These are phyloP conservation scores for Molanna angustata DNA, from an alignment of 2,888 invertebrate species.

Conservation along the genomic window DNA sequence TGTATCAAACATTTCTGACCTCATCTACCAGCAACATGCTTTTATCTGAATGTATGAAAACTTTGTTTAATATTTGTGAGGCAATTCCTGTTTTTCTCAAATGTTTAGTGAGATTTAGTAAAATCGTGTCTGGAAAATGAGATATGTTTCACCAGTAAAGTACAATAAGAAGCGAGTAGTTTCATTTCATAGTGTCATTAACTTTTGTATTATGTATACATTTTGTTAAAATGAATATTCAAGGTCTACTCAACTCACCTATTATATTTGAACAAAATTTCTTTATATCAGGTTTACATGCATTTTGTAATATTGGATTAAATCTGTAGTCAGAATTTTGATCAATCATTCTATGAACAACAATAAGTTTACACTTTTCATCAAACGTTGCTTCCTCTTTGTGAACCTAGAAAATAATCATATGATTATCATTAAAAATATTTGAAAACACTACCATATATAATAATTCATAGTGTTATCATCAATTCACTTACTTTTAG, in stretches of 20 bases:
- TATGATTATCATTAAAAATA: slow-evolving; percentile 1
- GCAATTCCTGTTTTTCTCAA: too few species aligned
- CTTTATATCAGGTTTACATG: slow-evolving; percentile 79
- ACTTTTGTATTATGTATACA: too few species aligned
- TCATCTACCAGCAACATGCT: too few species aligned
- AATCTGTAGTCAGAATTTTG: slow-evolving; percentile 88
- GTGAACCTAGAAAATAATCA: slow-evolving; percentile 54
- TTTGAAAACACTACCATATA: slow-evolving; percentile 3
- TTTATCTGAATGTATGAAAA: too few species aligned
- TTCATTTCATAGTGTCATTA: too few species aligned
- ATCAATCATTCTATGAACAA: slow-evolving; percentile 86
- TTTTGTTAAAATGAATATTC: too few species aligned
- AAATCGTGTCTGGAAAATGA: too few species aligned
- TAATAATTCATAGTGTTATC: slow-evolving; percentile 6
- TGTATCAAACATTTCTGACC: too few species aligned
- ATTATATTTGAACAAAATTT: slow-evolving; percentile 55
- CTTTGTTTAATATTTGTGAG: too few species aligned
- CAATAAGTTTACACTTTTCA: slow-evolving; percentile 76
- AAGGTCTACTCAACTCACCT: slow-evolving; percentile 42
- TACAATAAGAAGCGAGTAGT: too few species aligned
- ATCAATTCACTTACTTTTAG: slow-evolving; percentile 57
- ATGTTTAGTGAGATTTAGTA: too few species aligned
- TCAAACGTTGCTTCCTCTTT: slow-evolving; percentile 78
- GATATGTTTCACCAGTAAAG: too few species aligned
- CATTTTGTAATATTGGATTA: slow-evolving; percentile 77